Evolutionary conservation across 53 echinoderm and acorn worm species (phyloP), one percentile per base, ranked within the genome.

Genomic region (Astropecten irregularis): DNA sequence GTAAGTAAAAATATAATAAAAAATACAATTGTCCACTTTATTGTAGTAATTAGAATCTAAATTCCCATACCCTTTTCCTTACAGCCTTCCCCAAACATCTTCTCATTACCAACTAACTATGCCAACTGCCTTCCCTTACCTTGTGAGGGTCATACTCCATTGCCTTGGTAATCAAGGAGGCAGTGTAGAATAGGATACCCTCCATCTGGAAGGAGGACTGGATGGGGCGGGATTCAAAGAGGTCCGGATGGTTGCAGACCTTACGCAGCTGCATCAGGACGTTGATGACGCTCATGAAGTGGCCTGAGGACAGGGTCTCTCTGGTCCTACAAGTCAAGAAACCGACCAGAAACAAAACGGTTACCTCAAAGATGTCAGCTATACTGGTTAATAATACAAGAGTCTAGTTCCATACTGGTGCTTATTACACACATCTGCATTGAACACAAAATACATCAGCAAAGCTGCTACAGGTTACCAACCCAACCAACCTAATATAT

Each of bases 211-310:
- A 92, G 5, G 99, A 84, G 0, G 99, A 99, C 34, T 77, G 62
- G 79, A 88, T 99, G 19, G 92, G 94, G 0, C 99, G 68, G 4
- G 74, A 33, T 63, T 99, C 99, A 88, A 99, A 99, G 85, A 99
- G 86, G 73, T 99, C 99, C 0, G 99, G 99, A 49, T 99, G 99
- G 89, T 99, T 99, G 69, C 99, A 99, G 19, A 99, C 99, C 71
- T 99, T 99, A n/a, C 99, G 85, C 67, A 99, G 84, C 88, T 99
- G 99, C 99, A 99, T 99, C 71, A 99, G 68, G 29, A 99, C 92
- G 42, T 99, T 99, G 88, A 99, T 99, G 71, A 99, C 99, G 34
- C 99, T 99, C 90, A 99, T 88, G 86, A 99, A 99, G 60, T 99
- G 99, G 46, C 99, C 99, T 15, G 90, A 89, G 50, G 87, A 73